Base-by-base conservation (phyloP, 2,888 invertebrate genomes). In the Rhagonycha lutea region DNA sequence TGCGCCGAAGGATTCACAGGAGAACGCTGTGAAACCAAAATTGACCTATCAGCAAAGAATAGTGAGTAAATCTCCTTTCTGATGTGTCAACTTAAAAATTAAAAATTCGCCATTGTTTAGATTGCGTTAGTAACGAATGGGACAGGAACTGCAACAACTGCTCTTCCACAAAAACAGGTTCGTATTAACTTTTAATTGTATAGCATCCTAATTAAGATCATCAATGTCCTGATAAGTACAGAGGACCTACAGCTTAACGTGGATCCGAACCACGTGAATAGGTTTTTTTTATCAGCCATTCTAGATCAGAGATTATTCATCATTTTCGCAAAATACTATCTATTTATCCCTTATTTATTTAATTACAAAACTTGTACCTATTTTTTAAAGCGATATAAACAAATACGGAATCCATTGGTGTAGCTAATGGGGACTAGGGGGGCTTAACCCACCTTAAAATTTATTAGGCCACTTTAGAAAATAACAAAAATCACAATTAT, bases 1-100 rank as follows among this genome's bases (percentile, higher is more conserved):
- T 94, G 94, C 86, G 89, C 91, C 7, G 86, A 89, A 0, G 92
- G 92, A 28, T 94, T 90, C 87, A 92, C 91, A 60, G 94, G 94
- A 63, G 92, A 92, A 83, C 91, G 92, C 82, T 94, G 94, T 84
- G 93, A 94, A 86, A 90, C 92, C 72, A 91, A 91, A 80, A 89
- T 91, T 68, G 88, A 89, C 69, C 84, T 87, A 65, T 89, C 89
- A 80, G 88, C 89, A 88, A 80, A 80, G 32, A 72, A 72, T 60
- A 79, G 82, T 82, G 73, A 81, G 62, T 18, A n/a, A 14, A 14
- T 14, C 18, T 5, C 1, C 18, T 14, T 61, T 18, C 3, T 61
- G 14, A 8, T 9, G 14, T 61, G 4, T 61, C 14, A 28, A 28
- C 9, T 28, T 28, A 28, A 28, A 28, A 28, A 28, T 28, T 28